These are phyloP conservation scores for Sminthurides bifidus DNA, from an alignment of 1,140 invertebrate species.

Conservation along the genomic window DNA sequence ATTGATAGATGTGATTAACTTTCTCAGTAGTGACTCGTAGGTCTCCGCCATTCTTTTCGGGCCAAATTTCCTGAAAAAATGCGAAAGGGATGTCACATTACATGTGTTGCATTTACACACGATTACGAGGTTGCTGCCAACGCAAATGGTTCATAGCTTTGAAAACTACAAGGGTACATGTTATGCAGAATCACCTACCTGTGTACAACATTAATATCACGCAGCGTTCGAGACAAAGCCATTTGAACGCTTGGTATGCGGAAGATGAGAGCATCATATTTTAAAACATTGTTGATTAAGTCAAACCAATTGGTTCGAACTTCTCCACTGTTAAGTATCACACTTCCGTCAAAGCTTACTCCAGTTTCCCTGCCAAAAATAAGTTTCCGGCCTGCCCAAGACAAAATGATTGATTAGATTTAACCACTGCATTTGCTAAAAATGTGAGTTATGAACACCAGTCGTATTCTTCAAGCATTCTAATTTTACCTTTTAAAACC, in stretches of 20 bases:
- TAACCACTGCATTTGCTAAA: too few species aligned
- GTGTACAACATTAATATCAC: constrained; percentile 67
- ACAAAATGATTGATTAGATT: constrained; percentile 9
- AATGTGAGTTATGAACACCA: not conserved
- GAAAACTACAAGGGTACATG: too few species aligned
- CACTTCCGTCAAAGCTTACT: constrained; percentile 71
- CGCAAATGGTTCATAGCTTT: too few species aligned
- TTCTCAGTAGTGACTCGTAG: constrained; percentile 67
- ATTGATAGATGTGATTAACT: constrained; percentile 66
- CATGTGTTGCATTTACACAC: too few species aligned
- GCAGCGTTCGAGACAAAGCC: constrained; percentile 63
- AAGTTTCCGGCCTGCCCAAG: constrained; percentile 54
- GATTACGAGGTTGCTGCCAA: too few species aligned
- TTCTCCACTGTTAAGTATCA: constrained; percentile 79
- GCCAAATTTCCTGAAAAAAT: constrained; percentile 64
- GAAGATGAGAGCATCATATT: constrained; percentile 56
- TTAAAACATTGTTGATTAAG: constrained; percentile 67
- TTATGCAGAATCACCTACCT: constrained; percentile 41
- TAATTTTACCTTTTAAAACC: constrained; percentile 34
- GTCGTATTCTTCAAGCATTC: not conserved
- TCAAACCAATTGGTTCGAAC: constrained; percentile 82
- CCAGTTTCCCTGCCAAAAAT: constrained; percentile 79
- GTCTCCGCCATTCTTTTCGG: constrained; percentile 68
- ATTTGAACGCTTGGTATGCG: constrained; percentile 71
- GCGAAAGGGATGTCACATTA: too few species aligned